Conservation (phyloP, 92 coral and sea anemone genomes). For the Palythoa grandis region DNA sequence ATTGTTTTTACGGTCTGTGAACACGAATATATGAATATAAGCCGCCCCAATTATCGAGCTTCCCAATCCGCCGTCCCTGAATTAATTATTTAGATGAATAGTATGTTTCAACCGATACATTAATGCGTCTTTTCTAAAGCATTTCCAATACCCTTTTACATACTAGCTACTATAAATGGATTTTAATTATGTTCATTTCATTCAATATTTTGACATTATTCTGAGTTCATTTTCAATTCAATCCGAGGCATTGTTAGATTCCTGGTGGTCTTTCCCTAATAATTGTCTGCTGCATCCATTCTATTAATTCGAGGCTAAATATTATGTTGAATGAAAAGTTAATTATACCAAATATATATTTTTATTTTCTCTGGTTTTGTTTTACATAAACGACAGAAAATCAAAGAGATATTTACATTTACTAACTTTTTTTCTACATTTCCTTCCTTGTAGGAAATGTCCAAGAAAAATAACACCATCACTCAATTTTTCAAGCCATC, state of each 20-base stretch:
- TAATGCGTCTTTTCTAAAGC: constrained; percentile 21
- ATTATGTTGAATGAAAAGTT: constrained; percentile 18
- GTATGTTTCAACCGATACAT: constrained; percentile 8
- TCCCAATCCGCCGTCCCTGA: constrained; percentile 42
- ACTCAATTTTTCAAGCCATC: constrained; percentile 32
- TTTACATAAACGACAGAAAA: constrained; percentile 31
- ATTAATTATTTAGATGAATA: constrained; percentile 14
- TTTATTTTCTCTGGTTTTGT: constrained; percentile 31
- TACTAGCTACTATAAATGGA: constrained; percentile 12
- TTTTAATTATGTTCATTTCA: constrained; percentile 9
- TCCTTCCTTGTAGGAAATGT: constrained; percentile 33
- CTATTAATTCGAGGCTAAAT: constrained; percentile 12
- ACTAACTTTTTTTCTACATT: constrained; percentile 30
- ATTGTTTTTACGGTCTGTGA: constrained; percentile 48
- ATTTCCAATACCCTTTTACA: constrained; percentile 12
- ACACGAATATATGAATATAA: constrained; percentile 49
- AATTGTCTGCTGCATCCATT: constrained; percentile 22
- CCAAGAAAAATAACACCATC: constrained; percentile 32
- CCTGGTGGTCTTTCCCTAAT: constrained; percentile 28
- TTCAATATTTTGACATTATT: constrained; percentile 11
- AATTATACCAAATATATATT: constrained; percentile 29
- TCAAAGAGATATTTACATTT: constrained; percentile 29
- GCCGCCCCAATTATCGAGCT: constrained; percentile 44
- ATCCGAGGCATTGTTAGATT: constrained; percentile 13
- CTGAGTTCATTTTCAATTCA: constrained; percentile 23